Percentiles rank a stretch among this genome's conserved stretches.
Evolutionary conservation across 2,113 vertebrate genomes (phyloP).

Genomic region (Eidolon helvum): DNA sequence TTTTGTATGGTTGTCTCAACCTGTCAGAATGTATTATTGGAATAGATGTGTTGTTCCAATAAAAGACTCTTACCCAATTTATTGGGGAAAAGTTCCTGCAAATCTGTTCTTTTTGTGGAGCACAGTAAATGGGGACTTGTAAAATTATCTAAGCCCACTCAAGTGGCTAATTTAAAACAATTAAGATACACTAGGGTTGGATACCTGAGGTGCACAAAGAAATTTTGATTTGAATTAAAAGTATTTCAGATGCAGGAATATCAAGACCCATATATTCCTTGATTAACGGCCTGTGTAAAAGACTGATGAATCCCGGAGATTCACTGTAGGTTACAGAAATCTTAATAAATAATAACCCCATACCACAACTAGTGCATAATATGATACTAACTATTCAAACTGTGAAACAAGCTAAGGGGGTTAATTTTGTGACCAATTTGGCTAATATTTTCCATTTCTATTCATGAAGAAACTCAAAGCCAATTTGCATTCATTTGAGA

Average conservation of each 20-base stretch:
- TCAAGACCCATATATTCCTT: not conserved
- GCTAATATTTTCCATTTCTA: not conserved
- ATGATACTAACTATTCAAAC: not conserved
- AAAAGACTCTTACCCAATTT: not conserved
- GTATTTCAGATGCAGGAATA: not conserved
- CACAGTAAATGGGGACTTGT: not conserved
- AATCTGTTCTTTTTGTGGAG: not conserved
- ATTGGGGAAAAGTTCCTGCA: not conserved
- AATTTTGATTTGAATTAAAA: constrained; percentile 46
- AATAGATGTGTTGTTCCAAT: not conserved
- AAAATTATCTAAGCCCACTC: constrained; percentile 21
- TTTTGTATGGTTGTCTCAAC: not conserved
- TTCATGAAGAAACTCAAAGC: not conserved
- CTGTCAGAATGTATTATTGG: not conserved
- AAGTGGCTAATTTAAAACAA: constrained; percentile 56
- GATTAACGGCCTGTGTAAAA: constrained; percentile 12
- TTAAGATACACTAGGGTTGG: not conserved
- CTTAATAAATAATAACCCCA: constrained; percentile 18
- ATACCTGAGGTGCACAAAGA: not conserved
- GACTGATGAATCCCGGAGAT: not conserved
- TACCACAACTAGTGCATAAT: too few relatives aligned
- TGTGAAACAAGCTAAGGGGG: not conserved
- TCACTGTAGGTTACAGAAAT: not conserved
- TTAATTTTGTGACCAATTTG: constrained; percentile 4
- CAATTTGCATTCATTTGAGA: not conserved